These are phyloP conservation scores for Actenoides hombroni DNA, from an alignment of 2,113 vertebrate genomes.

Conservation along the genomic window DNA sequence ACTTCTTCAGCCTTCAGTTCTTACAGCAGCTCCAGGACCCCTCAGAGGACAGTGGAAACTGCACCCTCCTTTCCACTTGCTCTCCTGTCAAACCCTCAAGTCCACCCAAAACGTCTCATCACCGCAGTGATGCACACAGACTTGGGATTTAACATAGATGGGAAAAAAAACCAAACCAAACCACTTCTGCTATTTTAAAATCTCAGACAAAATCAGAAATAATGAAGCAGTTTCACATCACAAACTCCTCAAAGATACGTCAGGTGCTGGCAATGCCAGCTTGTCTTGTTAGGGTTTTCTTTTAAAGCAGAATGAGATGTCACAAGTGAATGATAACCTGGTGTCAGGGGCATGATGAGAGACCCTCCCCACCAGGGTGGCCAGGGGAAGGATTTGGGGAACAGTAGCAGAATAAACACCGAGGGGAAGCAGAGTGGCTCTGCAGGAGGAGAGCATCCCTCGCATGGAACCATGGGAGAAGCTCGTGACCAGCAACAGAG, in stretches of 20 bases:
- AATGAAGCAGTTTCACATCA: neutral
- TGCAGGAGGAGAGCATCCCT: neutral
- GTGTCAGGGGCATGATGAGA: neutral
- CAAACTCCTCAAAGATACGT: neutral
- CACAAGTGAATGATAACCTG: neutral
- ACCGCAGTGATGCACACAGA: neutral
- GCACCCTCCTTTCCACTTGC: neutral
- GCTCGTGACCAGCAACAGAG: neutral
- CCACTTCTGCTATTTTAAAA: neutral
- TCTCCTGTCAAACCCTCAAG: neutral
- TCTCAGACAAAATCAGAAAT: neutral
- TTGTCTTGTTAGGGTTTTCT: neutral
- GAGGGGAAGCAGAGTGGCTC: neutral
- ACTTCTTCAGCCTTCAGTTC: neutral
- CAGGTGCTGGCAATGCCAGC: neutral
- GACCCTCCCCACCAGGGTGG: rapidly evolving
- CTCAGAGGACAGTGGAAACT: rapidly evolving
- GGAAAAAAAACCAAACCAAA: too few relatives aligned
- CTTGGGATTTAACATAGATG: neutral
- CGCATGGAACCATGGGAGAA: rapidly evolving
- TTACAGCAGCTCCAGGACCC: neutral
- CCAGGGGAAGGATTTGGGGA: neutral
- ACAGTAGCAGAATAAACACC: neutral
- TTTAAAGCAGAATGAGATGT: neutral
- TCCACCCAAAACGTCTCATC: neutral